These are phyloP conservation scores for Muscidifurax raptorellus DNA, from an alignment of 1,140 invertebrate species.

Conservation along the genomic window DNA sequence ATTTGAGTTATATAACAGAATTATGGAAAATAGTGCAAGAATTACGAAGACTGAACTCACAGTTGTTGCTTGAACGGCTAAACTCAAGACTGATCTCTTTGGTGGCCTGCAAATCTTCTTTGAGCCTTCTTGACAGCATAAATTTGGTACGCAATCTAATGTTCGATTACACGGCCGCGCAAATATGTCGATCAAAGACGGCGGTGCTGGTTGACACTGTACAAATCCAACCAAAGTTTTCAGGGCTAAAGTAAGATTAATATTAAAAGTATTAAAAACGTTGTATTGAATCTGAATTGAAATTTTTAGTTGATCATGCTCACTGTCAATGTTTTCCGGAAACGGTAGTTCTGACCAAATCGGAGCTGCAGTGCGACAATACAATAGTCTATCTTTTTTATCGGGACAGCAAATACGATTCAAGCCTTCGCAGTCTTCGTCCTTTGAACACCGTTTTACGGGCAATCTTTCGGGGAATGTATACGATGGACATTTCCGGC, in stretches of 20 bases:
- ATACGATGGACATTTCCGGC: slow-evolving; percentile 80
- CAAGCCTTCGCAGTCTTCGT: slow-evolving; percentile 79
- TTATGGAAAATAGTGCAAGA: background rate
- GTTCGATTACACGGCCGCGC: slow-evolving; percentile 80
- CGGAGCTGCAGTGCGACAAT: slow-evolving; percentile 81
- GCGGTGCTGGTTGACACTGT: slow-evolving; percentile 83
- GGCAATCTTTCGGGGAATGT: slow-evolving; percentile 81
- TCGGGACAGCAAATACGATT: slow-evolving; percentile 84
- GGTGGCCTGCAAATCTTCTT: slow-evolving; percentile 82
- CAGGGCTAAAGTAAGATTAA: slow-evolving; percentile 73
- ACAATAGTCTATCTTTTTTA: slow-evolving; percentile 72
- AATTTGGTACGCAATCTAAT: slow-evolving; percentile 84
- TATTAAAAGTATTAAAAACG: background rate
- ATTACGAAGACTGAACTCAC: slow-evolving; percentile 56
- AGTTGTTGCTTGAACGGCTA: slow-evolving; percentile 78
- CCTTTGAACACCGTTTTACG: slow-evolving; percentile 79
- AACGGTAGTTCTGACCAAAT: slow-evolving; percentile 77
- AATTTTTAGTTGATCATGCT: slow-evolving; percentile 44
- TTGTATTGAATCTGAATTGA: background rate
- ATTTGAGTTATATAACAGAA: background rate
- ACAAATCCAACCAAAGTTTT: slow-evolving; percentile 79
- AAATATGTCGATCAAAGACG: slow-evolving; percentile 79
- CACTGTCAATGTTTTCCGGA: slow-evolving; percentile 73
- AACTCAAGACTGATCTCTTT: slow-evolving; percentile 79
- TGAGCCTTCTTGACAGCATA: slow-evolving; percentile 84